phyloP scores from a whole-genome alignment of 2,888 invertebrate genomes.

The Heliconius cydno region DNA sequence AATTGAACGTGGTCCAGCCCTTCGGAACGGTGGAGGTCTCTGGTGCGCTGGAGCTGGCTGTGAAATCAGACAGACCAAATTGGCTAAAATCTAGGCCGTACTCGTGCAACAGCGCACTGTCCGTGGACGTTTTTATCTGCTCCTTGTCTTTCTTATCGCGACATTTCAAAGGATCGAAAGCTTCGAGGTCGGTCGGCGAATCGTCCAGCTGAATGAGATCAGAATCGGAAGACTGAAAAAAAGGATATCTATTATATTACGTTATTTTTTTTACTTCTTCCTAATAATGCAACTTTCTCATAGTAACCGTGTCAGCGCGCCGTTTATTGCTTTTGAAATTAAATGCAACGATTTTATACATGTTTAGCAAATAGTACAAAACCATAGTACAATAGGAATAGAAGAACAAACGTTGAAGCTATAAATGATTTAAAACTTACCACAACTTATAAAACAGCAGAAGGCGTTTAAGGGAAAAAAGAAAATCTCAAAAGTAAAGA shows the following conservation, averaged over 20 bases:
- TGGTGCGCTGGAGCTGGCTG: slow-evolving; percentile 57
- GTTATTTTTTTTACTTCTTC: slow-evolving; percentile 40
- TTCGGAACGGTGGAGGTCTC: slow-evolving; percentile 66
- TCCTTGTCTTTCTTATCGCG: slow-evolving; percentile 69
- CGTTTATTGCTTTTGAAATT: not conserved
- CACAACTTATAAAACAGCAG: slow-evolving; percentile 42
- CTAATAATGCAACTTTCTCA: slow-evolving; percentile 44
- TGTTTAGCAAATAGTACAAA: not conserved
- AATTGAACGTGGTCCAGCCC: slow-evolving; percentile 78
- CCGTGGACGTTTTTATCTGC: slow-evolving; percentile 74
- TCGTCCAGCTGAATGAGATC: slow-evolving; percentile 79
- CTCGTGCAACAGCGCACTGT: slow-evolving; percentile 87
- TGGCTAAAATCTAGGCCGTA: slow-evolving; percentile 88
- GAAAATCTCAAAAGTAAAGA: slow-evolving; percentile 48
- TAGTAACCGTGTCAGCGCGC: slow-evolving; percentile 28
- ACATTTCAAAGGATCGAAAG: slow-evolving; percentile 75
- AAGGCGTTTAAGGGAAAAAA: slow-evolving; percentile 39
- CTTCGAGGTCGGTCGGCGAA: slow-evolving; percentile 73
- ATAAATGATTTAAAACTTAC: slow-evolving; percentile 47
- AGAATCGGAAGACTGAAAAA: slow-evolving; percentile 77
- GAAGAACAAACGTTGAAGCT: slow-evolving; percentile 13
- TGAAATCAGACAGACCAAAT: slow-evolving; percentile 77
- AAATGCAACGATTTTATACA: not conserved
- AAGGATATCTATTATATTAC: slow-evolving; percentile 62
- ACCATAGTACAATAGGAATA: not conserved